A percentile compares a stretch with the other conserved stretches of the same genome.
phyloP scores from a whole-genome alignment of 2,797 vertebrate species.

The Decapterus maruadsi region DNA sequence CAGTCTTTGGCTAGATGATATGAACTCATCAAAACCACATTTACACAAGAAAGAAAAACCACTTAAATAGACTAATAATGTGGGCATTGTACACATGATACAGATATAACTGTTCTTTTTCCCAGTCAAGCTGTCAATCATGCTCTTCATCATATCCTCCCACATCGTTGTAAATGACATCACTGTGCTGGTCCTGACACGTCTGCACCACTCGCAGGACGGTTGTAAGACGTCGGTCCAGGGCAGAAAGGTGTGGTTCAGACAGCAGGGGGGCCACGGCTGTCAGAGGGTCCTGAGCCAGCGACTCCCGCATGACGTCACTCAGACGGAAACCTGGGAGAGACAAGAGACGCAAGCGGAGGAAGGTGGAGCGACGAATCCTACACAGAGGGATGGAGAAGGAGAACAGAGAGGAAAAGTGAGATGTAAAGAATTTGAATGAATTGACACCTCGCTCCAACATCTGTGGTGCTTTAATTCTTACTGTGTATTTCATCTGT shows the following conservation, averaged over 20 bases:
- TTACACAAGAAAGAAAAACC: neutral
- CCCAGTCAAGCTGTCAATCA: slow-evolving; percentile 16
- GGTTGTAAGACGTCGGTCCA: slow-evolving; percentile 90
- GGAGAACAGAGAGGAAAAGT: neutral
- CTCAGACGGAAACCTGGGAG: slow-evolving; percentile 89
- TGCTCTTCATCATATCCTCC: slow-evolving; percentile 17
- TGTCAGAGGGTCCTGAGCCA: slow-evolving; percentile 87
- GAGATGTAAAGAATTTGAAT: neutral
- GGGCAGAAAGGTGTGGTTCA: slow-evolving; percentile 87
- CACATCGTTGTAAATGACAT: slow-evolving; percentile 73
- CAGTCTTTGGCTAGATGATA: neutral
- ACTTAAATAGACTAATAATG: neutral
- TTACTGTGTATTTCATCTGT: too few relatives aligned
- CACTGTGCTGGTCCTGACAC: slow-evolving; percentile 76
- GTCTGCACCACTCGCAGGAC: slow-evolving; percentile 85
- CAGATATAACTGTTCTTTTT: neutral
- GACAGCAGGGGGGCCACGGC: slow-evolving; percentile 85
- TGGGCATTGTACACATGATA: neutral
- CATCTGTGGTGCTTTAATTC: neutral
- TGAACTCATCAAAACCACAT: neutral
- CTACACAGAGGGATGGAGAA: slow-evolving; percentile 67
- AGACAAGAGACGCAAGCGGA: slow-evolving; percentile 89
- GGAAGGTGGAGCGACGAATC: slow-evolving; percentile 91
- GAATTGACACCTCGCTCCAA: neutral
- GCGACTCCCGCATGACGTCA: slow-evolving; percentile 90